phyloP scores from a whole-genome alignment of 2,888 invertebrate genomes.

The Tetragnatha montana region DNA sequence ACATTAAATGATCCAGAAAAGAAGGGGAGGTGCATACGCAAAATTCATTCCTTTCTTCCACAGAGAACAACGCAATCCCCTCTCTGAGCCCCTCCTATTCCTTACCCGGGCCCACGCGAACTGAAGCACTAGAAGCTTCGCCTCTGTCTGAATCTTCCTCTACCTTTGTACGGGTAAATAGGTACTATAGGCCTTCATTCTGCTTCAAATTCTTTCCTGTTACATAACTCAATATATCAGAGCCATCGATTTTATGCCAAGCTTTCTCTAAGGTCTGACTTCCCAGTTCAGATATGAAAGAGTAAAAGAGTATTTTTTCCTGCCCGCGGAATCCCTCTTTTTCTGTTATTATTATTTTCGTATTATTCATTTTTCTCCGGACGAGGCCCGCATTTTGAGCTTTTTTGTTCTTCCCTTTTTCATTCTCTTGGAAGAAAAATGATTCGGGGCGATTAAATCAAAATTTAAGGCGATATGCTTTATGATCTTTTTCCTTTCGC shows the following conservation, averaged over 20 bases:
- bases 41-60: neutral
- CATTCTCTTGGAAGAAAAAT: constrained; percentile 38
- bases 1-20: neutral
- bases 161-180: constrained; percentile 34
- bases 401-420: constrained; percentile 2
- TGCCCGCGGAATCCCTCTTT: neutral
- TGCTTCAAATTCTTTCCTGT: constrained; percentile 39
- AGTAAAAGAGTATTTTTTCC: constrained; percentile 29
- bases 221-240: constrained; percentile 64
- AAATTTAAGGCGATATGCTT: constrained; percentile 46
- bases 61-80: neutral
- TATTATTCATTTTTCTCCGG: constrained; percentile 53
- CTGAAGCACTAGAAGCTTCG: neutral
- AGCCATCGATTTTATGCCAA: constrained; percentile 52
- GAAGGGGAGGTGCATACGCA: neutral
- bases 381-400: constrained; percentile 35
- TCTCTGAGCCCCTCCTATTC: neutral
- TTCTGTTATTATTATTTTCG: constrained; percentile 61
- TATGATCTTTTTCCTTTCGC: neutral
- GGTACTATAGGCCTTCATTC: constrained; percentile 36
- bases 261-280: constrained; percentile 19
- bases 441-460: constrained; percentile 59
- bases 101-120: neutral
- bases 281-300: constrained; percentile 47
- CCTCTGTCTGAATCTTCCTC: neutral